Base-by-base conservation (phyloP, 2,797 vertebrate genomes). In the Parambassis ranga region DNA sequence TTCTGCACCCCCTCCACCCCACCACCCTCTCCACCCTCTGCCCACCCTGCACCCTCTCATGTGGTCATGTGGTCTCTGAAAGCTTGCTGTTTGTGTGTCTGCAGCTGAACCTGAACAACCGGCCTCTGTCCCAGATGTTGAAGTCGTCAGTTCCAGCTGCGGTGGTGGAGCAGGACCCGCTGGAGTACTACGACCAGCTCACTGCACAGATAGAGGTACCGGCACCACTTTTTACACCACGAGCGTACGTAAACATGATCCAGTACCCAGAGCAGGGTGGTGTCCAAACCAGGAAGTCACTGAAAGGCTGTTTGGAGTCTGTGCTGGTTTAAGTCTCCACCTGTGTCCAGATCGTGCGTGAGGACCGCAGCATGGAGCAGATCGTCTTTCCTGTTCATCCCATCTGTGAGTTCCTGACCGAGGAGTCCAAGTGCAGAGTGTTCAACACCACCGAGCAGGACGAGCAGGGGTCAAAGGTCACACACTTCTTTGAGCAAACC, bases 301-400 rank as follows among this genome's bases (percentile, higher is more conserved):
- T n/a, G n/a, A n/a, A n/a, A n/a, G n/a, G n/a, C n/a, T n/a, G n/a
- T n/a, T n/a, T n/a, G n/a, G n/a, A n/a, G n/a, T n/a, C n/a, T n/a
- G n/a, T n/a, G n/a, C n/a, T n/a, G n/a, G n/a, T n/a, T n/a, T 15
- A 10, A 7, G 2, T 10, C 2, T 13, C 6, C 30, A 3, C 32
- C 1, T 48, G 38, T 24, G 13, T 35, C 3, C 35, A 99, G 97
- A 99, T 99, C 1, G 97, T 99, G 18, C 93, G 97, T 10, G 93
- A 96, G 36, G 97, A 98, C 77, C 95, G 96, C 50, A 97, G 94
- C 89, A 98, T 99, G 97, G 97, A 99, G 91, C 96, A 99, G 92
- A 98, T 99, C 0, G 95, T 99, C 71, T 99, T 96, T 71, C 96
- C 97, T 0, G 93, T 99, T 63, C 96, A 98, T 0, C 92, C 90